phyloP scores from a whole-genome alignment of 2,888 invertebrate species.

The Formica aserva region DNA sequence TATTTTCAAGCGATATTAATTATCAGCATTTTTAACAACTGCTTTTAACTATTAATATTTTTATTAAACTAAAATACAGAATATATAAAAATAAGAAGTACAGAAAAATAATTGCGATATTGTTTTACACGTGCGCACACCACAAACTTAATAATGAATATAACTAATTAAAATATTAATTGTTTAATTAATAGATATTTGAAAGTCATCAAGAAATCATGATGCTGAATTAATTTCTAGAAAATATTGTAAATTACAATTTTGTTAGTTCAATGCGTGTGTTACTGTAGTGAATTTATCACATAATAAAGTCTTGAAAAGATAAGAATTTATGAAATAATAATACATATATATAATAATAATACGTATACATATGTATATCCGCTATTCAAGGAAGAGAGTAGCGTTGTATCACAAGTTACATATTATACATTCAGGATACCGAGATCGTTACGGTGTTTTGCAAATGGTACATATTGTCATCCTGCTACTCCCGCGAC shows the following conservation, averaged over 20 bases:
- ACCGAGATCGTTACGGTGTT: conserved; percentile 14
- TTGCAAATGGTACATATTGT: conserved; percentile 31
- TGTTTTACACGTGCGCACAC: not conserved
- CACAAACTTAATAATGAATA: not conserved
- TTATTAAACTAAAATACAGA: not conserved
- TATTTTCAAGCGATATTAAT: not conserved
- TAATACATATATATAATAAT: not conserved
- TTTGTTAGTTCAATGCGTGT: not conserved
- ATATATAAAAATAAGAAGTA: not conserved
- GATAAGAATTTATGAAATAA: not conserved
- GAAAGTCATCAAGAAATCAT: not conserved
- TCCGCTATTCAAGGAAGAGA: too few relatives aligned
- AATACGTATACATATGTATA: too few relatives aligned
- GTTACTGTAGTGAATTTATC: not conserved
- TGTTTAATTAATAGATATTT: not conserved
- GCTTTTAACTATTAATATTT: not conserved
- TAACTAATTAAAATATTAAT: not conserved
- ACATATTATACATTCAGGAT: not conserved
- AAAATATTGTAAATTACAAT: not conserved
- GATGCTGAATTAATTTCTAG: not conserved
- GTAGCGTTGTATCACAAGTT: not conserved
- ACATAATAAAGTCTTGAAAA: not conserved
- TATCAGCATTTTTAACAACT: not conserved
- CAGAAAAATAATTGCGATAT: not conserved
- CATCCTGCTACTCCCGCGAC: conserved; percentile 10